Conservation (phyloP, 2,888 invertebrate genomes). For the Rugalucina vietnamica region DNA sequence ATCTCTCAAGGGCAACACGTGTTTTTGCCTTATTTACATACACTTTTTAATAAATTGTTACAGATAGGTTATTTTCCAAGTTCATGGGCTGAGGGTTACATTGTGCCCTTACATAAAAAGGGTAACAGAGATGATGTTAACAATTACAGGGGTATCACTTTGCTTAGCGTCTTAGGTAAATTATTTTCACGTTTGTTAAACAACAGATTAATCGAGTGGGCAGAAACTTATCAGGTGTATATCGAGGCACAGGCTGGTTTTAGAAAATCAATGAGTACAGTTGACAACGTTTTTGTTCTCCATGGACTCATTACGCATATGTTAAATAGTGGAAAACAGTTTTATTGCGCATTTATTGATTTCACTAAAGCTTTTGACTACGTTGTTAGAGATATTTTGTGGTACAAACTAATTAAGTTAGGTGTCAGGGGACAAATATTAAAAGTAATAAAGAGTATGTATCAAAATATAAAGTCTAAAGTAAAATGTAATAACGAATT, state of each 20-base stretch:
- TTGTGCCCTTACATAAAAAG: neutral
- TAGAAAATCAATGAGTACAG: constrained; percentile 32
- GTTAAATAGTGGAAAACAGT: constrained; percentile 6
- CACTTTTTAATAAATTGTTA: neutral
- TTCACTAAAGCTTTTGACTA: constrained; percentile 47
- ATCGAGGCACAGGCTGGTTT: constrained; percentile 24
- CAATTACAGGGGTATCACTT: neutral
- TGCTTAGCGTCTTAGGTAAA: neutral
- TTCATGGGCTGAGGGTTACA: neutral
- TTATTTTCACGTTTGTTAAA: neutral
- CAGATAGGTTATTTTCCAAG: neutral
- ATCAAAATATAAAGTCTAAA: constrained; percentile 32
- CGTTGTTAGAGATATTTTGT: constrained; percentile 32
- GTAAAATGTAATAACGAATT: neutral
- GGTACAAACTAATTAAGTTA: constrained; percentile 38
- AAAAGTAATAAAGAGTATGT: constrained; percentile 40
- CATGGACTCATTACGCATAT: constrained; percentile 35
- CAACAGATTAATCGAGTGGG: neutral
- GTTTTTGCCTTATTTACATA: neutral
- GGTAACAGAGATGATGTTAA: neutral
- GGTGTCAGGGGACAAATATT: constrained; percentile 33
- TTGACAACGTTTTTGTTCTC: constrained; percentile 36
- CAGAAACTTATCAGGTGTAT: neutral
- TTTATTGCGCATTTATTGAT: constrained; percentile 39
- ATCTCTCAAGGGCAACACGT: neutral